Conservation (phyloP, 2,113 vertebrate genomes). For the Pangasianodon hypophthalmus region DNA sequence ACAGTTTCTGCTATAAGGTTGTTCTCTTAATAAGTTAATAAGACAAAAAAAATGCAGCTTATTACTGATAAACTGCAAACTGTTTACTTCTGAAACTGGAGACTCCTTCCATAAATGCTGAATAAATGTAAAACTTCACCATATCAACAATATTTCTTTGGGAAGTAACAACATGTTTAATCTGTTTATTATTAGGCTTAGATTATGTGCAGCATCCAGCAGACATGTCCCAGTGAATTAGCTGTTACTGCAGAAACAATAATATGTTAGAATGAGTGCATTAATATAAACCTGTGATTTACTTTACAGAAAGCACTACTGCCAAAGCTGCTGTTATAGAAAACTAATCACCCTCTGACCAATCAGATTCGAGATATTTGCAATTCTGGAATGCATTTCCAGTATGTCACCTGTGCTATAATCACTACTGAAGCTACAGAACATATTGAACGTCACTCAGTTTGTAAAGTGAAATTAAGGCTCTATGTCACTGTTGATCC, state of each 20-base stretch:
- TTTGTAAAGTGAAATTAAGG: background rate
- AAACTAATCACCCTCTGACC: background rate
- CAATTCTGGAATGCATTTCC: background rate
- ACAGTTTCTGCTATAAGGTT: background rate
- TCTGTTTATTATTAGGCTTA: background rate
- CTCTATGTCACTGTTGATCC: background rate
- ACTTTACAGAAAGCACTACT: background rate
- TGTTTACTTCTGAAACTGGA: background rate
- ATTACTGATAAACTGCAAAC: background rate
- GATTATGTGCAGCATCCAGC: background rate
- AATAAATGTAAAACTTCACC: background rate
- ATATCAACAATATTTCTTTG: background rate
- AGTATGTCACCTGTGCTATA: background rate
- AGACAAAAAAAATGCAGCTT: background rate
- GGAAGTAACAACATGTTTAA: background rate
- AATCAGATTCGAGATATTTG: background rate
- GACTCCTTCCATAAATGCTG: background rate
- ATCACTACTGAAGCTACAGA: background rate
- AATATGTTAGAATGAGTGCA: background rate
- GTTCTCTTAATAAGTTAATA: background rate
- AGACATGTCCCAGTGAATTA: background rate
- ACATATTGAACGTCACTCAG: constrained; percentile 12
- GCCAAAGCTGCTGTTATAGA: background rate
- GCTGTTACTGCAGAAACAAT: background rate
- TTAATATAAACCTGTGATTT: background rate